Evolutionary conservation across 37 sponge, comb jelly and placozoan genomes (phyloP).

Genomic region (Oscarella lobularis): DNA sequence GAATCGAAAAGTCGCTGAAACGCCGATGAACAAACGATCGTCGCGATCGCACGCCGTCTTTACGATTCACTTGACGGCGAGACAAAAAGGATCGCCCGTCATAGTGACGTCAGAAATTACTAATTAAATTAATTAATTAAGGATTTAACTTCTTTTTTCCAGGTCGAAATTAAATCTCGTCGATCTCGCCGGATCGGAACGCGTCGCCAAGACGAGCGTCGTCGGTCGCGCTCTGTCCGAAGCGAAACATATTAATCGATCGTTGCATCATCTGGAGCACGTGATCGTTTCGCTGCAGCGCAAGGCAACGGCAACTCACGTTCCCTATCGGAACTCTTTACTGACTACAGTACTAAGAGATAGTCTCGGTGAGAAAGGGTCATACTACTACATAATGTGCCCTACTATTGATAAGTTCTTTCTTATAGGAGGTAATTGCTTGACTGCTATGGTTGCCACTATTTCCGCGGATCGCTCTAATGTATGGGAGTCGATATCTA

Average conservation of each 20-base stretch:
- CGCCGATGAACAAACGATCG: conserved; percentile 74
- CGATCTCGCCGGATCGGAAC: conserved; percentile 83
- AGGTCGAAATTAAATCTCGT: conserved; percentile 84
- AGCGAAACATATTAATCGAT: conserved; percentile 80
- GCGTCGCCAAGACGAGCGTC: conserved; percentile 70
- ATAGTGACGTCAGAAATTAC: conserved; percentile 28
- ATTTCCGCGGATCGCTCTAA: conserved; percentile 57
- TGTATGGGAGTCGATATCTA: conserved; percentile 67
- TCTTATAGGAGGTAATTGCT: conserved; percentile 68
- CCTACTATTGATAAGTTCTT: background rate
- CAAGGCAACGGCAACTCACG: conserved; percentile 6
- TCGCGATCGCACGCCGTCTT: conserved; percentile 82
- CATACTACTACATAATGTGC: background rate
- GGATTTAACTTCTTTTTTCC: background rate
- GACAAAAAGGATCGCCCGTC: conserved; percentile 26
- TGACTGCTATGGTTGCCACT: conserved; percentile 80
- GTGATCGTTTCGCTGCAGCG: conserved; percentile 71
- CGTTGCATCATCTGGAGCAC: conserved; percentile 79
- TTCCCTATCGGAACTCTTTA: conserved; percentile 80
- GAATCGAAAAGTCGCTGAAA: conserved; percentile 72
- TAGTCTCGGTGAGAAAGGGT: conserved; percentile 44
- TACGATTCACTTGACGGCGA: conserved; percentile 53
- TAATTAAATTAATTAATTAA: background rate
- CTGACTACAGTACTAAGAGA: conserved; percentile 79
- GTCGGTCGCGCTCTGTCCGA: conserved; percentile 53